Percentiles rank a stretch among this genome's conserved stretches.
Evolutionary conservation across 2,888 invertebrate genomes (phyloP).

Genomic region (Lydus trimaculatus): DNA sequence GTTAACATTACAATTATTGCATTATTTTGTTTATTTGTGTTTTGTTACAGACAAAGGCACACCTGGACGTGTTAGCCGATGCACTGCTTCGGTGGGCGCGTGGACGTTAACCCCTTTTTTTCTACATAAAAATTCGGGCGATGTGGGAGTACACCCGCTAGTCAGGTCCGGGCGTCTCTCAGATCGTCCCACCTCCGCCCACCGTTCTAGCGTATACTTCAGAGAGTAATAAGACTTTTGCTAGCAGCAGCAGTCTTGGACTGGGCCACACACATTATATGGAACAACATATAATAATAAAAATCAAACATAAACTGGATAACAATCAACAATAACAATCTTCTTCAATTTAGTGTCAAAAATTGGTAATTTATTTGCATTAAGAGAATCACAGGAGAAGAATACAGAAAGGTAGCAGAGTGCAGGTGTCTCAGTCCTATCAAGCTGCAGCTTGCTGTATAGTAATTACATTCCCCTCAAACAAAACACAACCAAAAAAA

Average conservation of each 20-base stretch:
- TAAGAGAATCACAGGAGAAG: constrained; percentile 29
- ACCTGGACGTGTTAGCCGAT: constrained; percentile 93
- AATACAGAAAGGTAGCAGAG: constrained; percentile 7
- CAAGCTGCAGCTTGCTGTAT: constrained; percentile 51
- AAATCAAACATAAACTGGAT: constrained; percentile 14
- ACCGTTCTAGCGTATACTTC: constrained; percentile 57
- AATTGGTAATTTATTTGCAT: constrained; percentile 24
- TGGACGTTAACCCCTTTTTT: constrained; percentile 73
- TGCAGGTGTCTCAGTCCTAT: constrained; percentile 40
- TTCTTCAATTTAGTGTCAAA: neutral
- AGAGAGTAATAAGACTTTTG: constrained; percentile 61
- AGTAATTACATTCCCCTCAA: constrained; percentile 51
- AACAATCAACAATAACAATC: constrained; percentile 2
- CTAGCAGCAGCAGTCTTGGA: constrained; percentile 50
- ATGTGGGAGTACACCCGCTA: constrained; percentile 50
- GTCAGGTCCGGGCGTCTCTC: constrained; percentile 57
- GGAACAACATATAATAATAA: constrained; percentile 19
- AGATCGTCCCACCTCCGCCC: constrained; percentile 48
- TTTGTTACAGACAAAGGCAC: constrained; percentile 88
- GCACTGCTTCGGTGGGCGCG: constrained; percentile 93
- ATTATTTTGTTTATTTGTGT: constrained; percentile 30
- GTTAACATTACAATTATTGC: neutral
- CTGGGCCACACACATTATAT: constrained; percentile 6
- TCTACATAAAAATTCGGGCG: constrained; percentile 39
- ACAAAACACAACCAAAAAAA: neutral